These are phyloP conservation scores for Diachasma alloeum DNA, from an alignment of 1,140 invertebrate genomes.

Conservation along the genomic window DNA sequence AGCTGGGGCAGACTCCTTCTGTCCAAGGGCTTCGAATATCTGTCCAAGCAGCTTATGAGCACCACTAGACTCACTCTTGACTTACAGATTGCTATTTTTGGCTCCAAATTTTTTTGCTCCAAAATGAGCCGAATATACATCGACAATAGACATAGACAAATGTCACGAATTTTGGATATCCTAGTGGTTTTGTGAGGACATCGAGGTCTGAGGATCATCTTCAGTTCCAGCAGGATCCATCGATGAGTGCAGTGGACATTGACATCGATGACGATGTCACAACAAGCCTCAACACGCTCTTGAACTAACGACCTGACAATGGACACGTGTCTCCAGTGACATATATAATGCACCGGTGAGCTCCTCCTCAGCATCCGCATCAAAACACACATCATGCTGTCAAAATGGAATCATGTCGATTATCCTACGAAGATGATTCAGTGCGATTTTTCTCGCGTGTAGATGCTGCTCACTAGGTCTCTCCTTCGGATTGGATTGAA, in stretches of 20 bases:
- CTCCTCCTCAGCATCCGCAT: conserved; percentile 51
- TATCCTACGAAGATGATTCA: too few relatives aligned
- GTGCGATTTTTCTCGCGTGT: too few relatives aligned
- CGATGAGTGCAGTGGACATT: conserved; percentile 83
- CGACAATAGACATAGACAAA: too few relatives aligned
- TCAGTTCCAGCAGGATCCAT: conserved; percentile 78
- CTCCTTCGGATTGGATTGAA: too few relatives aligned
- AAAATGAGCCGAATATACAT: too few relatives aligned
- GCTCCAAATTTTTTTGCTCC: too few relatives aligned
- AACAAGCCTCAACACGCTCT: conserved; percentile 87
- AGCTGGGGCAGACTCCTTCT: conserved; percentile 78
- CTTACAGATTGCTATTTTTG: too few relatives aligned
- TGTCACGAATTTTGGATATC: conserved; percentile 50
- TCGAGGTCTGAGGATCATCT: conserved; percentile 88
- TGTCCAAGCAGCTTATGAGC: conserved; percentile 84
- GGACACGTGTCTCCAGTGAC: conserved; percentile 66
- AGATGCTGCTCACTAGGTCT: too few relatives aligned
- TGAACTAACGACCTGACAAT: conserved; percentile 81
- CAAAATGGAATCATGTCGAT: too few relatives aligned
- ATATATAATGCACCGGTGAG: conserved; percentile 83
- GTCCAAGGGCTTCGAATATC: conserved; percentile 75
- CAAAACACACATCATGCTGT: conserved; percentile 62
- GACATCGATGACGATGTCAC: conserved; percentile 93
- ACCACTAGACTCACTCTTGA: conserved; percentile 76
- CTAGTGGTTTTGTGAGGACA: conserved; percentile 73